Evolutionary conservation across 2,888 invertebrate species (phyloP), one percentile per base, ranked within the genome.

Genomic region (Microchrysa polita): DNA sequence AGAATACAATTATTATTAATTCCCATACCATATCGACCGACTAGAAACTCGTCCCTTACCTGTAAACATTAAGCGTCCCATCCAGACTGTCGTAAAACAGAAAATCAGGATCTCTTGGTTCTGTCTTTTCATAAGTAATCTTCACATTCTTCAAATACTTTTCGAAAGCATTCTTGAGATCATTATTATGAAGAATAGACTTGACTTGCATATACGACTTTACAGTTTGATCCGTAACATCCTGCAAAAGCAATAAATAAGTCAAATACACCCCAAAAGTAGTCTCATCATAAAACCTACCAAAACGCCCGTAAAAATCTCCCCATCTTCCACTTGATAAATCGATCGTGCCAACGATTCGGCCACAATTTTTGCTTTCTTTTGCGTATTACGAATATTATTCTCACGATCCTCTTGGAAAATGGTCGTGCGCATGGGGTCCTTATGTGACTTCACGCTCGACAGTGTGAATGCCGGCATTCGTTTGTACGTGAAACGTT

Each of bases 401-500:
- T 78, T 75, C 1, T 77, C 71, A 27, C 81, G 79, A 5, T 77
- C 75, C 60, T 83, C 82, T 71, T 78, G 82, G 67, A 85, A 85
- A 18, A 83, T 82, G 1, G 85, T 83, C 0, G 81, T 81, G 48
- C 84, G 80, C 1, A 81, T 73, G 9, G 83, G 80, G 75, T 83
- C 83, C 67, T 80, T 80, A 12, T 84, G 82, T 5, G 80, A 79
- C 75, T 88, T 88, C 5, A 95, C 83, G 1, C 92, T 89, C 1
- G 97, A 97, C 4, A 98, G 80, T 0, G 98, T 98, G 81, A 97
- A 94, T 0, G 97, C 97, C 0, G 96, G 92, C 80, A 97, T 88
- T 77, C 97, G 88, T 77, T 95, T 89, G 79, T 98, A 95, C 83
- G 96, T 97, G 86, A 94, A 98, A 77, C 96, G 87, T 84, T 99